Conservation (phyloP, 2,888 invertebrate genomes). For the Heliconius charithonia region DNA sequence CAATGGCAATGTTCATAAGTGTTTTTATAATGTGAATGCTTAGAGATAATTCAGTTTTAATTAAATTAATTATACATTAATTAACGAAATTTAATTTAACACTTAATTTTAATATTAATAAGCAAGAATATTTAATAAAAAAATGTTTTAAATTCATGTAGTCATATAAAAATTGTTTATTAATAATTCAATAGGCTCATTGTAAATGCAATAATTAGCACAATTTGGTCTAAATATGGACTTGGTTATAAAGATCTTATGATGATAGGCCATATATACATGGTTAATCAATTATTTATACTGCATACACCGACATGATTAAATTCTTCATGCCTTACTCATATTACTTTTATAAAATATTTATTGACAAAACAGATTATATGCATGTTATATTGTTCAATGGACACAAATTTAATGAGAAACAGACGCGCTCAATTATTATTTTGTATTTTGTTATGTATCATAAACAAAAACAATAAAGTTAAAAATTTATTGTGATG, state of each 20-base stretch:
- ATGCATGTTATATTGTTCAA: slow-evolving; percentile 32
- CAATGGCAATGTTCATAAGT: background rate
- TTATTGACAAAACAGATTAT: background rate
- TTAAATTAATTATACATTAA: background rate
- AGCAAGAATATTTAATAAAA: background rate
- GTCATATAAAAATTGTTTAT: slow-evolving; percentile 5
- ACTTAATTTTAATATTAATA: background rate
- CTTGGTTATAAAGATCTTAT: slow-evolving; percentile 28
- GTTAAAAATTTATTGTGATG: slow-evolving; percentile 48
- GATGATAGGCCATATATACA: slow-evolving; percentile 27
- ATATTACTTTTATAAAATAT: slow-evolving; percentile 6
- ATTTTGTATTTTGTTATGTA: slow-evolving; percentile 46
- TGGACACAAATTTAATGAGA: slow-evolving; percentile 46
- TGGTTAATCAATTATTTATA: slow-evolving; percentile 33
- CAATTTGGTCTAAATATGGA: slow-evolving; percentile 30
- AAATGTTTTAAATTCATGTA: slow-evolving; percentile 9
- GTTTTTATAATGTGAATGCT: background rate
- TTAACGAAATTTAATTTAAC: background rate
- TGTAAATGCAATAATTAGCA: slow-evolving; percentile 34
- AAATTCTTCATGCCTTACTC: slow-evolving; percentile 27
- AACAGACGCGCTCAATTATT: slow-evolving; percentile 49
- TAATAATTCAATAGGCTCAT: slow-evolving; percentile 27
- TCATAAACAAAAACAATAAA: slow-evolving; percentile 56
- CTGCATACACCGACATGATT: slow-evolving; percentile 12
- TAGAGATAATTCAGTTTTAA: background rate